Evolutionary conservation across 2,113 vertebrate species (phyloP).

Genomic region (Pomatorhinus ruficollis): DNA sequence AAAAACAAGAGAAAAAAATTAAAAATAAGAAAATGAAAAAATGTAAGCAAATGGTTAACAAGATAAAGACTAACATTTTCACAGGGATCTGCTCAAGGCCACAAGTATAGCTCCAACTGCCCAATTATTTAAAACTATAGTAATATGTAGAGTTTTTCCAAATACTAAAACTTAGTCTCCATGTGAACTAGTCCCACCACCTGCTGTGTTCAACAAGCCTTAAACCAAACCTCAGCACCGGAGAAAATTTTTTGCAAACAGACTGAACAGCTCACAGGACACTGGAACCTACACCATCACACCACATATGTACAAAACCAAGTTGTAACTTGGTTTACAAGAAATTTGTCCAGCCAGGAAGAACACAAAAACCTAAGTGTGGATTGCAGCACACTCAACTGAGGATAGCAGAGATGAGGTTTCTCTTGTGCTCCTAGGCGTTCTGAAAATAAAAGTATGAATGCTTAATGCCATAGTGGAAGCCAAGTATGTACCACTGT

Average conservation of each 20-base stretch:
- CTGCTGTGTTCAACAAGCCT: neutral
- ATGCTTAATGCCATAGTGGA: fast-evolving
- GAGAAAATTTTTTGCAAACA: neutral
- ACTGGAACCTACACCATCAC: fast-evolving
- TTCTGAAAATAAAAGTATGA: neutral
- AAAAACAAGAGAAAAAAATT: neutral
- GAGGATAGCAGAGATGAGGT: neutral
- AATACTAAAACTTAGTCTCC: neutral
- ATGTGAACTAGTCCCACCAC: neutral
- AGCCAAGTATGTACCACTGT: neutral
- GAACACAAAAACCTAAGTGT: neutral
- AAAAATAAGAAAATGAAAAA: neutral
- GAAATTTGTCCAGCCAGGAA: neutral
- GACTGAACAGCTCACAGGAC: neutral
- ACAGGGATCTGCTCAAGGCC: neutral
- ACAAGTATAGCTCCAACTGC: neutral
- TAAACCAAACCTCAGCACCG: neutral
- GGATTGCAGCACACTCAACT: fast-evolving
- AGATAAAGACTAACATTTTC: neutral
- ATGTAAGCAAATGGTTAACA: neutral
- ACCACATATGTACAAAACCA: neutral
- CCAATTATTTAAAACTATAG: neutral
- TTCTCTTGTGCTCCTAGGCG: neutral
- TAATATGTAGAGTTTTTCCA: neutral
- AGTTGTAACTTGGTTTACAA: neutral